Base-by-base conservation (phyloP, 35 echinoderm and acorn worm genomes). In the Heliocidaris erythrogramma region DNA sequence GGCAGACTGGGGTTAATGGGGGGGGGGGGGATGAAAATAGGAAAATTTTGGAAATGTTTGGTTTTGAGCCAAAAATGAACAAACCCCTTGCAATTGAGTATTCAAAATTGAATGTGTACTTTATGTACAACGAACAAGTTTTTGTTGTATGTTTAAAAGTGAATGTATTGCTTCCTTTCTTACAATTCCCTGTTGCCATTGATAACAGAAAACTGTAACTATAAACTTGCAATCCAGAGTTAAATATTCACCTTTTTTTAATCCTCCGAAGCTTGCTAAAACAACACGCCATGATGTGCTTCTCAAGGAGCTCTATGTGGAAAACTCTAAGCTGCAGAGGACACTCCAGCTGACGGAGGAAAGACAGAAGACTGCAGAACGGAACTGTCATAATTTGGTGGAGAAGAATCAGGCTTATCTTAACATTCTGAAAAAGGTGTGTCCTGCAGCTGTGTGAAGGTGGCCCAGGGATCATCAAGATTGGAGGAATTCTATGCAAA, bases 341-440 rank as follows among this genome's bases (percentile, higher is more conserved):
- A 97, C 96, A 13, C 84, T 99, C 59, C 95, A 96, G 91, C 90
- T 96, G 17, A 97, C 98, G 16, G 98, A 99, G 94, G 98, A 99
- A 94, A 61, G 96, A 50, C 96, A 97, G 94, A 99, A 97, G 88
- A 96, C 92, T 12, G 97, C 98, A 35, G 98, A 99, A 71, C 96
- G 95, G 88, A 97, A 95, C 93, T 96, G 97, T 91, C 95, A 96
- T 32, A 96, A 97, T 27, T 92, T 99, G 49, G 94, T 94, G 27
- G 97, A 99, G 88, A 97, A 97, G 92, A 97, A 99, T 86, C 97
- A 99, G 32, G 98, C 97, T 0, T 97, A 97, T 86, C 94, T 96
- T 1, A 92, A 92, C 91, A 92, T 92, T 48, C 91, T 92, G 10
- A 32, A 48, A 13, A 92, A 92, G 50, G 91, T 92, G 18, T 92